Evolutionary conservation across 2,888 invertebrate genomes (phyloP), one percentile per base, ranked within the genome.

Genomic region (Adelognathus sp.): DNA sequence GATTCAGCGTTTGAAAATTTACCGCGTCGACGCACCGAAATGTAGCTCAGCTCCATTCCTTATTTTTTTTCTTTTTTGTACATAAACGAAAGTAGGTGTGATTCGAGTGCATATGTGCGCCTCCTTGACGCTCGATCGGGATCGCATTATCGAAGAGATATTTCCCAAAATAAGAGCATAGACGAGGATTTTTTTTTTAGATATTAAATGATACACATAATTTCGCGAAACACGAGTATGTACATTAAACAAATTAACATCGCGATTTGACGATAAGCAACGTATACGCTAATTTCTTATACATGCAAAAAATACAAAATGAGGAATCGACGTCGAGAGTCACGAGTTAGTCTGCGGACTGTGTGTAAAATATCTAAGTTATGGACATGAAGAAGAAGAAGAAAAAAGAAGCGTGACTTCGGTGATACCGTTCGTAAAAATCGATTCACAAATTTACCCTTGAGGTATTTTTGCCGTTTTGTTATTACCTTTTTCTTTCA

Each of bases 11-110:
- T n/a, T n/a, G n/a, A 44, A 69, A 69, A 16, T 73, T 64, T 66
- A 11, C 64, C 52, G 64, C 74, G 66, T 80, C 50, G 66, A 70
- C 60, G 41, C 64, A 52, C 24, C 41, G 39, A 71, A 74, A 77
- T 80, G 70, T 75, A 79, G 71, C 74, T 71, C 70, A 60, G 74
- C 74, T 79, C n/a, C 79, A 70, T 79, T 79, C 74, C 74, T 66
- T 60, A 5, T 46, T 46, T n/a, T n/a, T n/a, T n/a, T 50, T 50
- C 18, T 27, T 58, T 66, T 52, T 74, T 80, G 80, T 80, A 80
- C 44, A 80, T 80, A 80, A 56, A 16, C 64, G 56, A 63, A 21
- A 72, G 58, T 24, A 60, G 21, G 46, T 24, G 66, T 52, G 60
- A 66, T 74, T 41, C 27, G 58, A 39, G 3, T 21, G 50, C 5